Evolutionary conservation across 2,888 invertebrate species (phyloP), one percentile per base, ranked within the genome.

Genomic region (Sminthurides aquaticus): DNA sequence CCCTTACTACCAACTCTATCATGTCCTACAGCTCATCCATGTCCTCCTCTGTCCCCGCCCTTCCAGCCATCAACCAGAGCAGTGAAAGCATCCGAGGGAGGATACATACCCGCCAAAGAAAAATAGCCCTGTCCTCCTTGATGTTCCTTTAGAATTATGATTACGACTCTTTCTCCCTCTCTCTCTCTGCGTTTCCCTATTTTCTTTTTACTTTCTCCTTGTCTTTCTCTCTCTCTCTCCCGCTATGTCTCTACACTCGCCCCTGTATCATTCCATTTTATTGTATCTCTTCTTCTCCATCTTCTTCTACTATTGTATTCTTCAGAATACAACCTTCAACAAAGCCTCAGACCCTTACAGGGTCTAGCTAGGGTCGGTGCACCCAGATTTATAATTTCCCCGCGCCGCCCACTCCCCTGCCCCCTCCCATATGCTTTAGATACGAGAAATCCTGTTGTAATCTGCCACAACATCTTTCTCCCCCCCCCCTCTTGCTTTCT

Each of bases 241-340:
- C 72, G 68, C 48, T 29, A 25, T 8, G 3, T 55, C 57, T 57
- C 34, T 15, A 11, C 15, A 15, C 43, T 34, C 43, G 15, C 5
- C 43, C 43, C n/a, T n/a, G n/a, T n/a, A n/a, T n/a, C 43, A 34
- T 34, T 34, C 43, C 43, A 34, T 5, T 34, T 34, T 34, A 11
- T 15, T 15, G 15, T 5, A 5, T 34, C 43, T 15, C 5, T 34
- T 5, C 43, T 34, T 15, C 5, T 11, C 43, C 43, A 15, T 5
- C 43, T 15, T 5, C 15, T 15, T 11, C 15, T 34, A 34, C 8
- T 11, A 34, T 11, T 34, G 43, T 5, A 5, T 34, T 34, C 15
- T 15, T 34, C 43, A 34, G 8, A 15, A 34, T 5, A 11, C 5
- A 34, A 34, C 15, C 15, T 34, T 15, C 5, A 5, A 5, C 43